These are phyloP conservation scores for Chrysolina oricalcia DNA, from an alignment of 2,888 invertebrate genomes.

Conservation along the genomic window DNA sequence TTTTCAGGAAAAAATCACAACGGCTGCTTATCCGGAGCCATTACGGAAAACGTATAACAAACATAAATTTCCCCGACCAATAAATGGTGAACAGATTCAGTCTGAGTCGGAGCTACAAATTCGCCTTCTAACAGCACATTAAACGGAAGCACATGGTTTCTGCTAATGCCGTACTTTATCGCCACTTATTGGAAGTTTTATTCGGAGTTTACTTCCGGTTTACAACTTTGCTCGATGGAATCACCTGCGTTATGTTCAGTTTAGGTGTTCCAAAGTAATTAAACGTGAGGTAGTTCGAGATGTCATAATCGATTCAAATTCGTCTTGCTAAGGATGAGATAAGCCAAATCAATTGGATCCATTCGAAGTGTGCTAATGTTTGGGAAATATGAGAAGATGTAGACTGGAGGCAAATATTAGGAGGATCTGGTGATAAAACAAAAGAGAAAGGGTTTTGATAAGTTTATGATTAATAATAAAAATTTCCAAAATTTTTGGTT, in stretches of 20 bases:
- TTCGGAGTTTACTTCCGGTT: slow-evolving; percentile 41
- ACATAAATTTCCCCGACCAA: slow-evolving; percentile 57
- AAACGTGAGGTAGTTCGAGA: neutral
- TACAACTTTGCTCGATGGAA: slow-evolving; percentile 26
- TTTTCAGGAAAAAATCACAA: slow-evolving; percentile 26
- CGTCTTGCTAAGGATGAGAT: no score
- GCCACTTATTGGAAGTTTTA: slow-evolving; percentile 44
- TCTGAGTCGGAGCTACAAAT: slow-evolving; percentile 55
- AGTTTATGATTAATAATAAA: no score
- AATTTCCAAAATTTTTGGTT: no score
- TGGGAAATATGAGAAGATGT: no score
- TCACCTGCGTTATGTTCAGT: slow-evolving; percentile 2
- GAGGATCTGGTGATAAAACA: no score
- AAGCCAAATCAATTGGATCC: no score
- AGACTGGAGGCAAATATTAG: no score
- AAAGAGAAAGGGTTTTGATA: no score
- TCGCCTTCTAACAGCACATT: slow-evolving; percentile 51
- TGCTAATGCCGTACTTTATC: slow-evolving; percentile 45
- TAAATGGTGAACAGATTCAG: slow-evolving; percentile 59
- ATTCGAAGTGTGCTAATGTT: no score
- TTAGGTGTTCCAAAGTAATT: neutral
- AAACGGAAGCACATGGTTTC: slow-evolving; percentile 48
- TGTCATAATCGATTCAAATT: neutral
- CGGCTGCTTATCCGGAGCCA: slow-evolving; percentile 44
- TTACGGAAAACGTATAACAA: slow-evolving; percentile 52